Conservation (phyloP, 1,140 invertebrate genomes). For the Linepithema humile region DNA sequence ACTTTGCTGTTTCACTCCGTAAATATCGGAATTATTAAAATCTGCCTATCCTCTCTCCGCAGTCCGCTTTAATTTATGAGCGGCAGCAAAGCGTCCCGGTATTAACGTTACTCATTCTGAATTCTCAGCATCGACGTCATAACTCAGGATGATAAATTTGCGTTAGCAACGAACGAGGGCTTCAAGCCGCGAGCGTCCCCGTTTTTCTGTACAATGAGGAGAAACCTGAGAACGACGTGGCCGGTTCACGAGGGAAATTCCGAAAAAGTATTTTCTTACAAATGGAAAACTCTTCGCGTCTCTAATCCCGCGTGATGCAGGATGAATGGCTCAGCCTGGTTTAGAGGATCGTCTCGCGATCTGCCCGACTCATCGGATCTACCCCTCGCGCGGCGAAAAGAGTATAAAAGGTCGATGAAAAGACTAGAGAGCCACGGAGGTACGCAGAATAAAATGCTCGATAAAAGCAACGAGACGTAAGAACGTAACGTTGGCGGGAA, state of each 20-base stretch:
- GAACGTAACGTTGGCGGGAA: slow-evolving; percentile 36
- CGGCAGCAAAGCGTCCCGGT: slow-evolving; percentile 63
- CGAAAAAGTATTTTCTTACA: slow-evolving; percentile 78
- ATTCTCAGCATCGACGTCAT: slow-evolving; percentile 72
- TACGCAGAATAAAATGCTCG: slow-evolving; percentile 42
- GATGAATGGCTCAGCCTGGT: slow-evolving; percentile 68
- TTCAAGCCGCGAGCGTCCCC: slow-evolving; percentile 52
- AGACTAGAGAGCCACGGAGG: slow-evolving; percentile 12
- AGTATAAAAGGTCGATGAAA: slow-evolving; percentile 42
- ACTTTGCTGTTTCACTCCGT: slow-evolving; percentile 35
- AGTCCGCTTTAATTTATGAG: slow-evolving; percentile 69
- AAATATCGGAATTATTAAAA: slow-evolving; percentile 70
- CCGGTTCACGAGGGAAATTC: slow-evolving; percentile 70
- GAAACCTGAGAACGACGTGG: slow-evolving; percentile 62
- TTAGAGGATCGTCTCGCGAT: slow-evolving; percentile 59
- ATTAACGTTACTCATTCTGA: slow-evolving; percentile 72
- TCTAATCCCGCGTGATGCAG: slow-evolving; percentile 75
- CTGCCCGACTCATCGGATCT: slow-evolving; percentile 39
- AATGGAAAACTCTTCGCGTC: slow-evolving; percentile 76
- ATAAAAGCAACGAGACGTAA: slow-evolving; percentile 51
- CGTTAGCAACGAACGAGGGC: slow-evolving; percentile 66
- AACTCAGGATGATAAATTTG: slow-evolving; percentile 73
- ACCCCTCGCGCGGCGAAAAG: not conserved
- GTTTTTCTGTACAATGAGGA: slow-evolving; percentile 75
- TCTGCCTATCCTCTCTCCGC: slow-evolving; percentile 50